Percentiles rank a stretch among this genome's conserved stretches.
Conservation (phyloP, 53 echinoderm and acorn worm species). For the Crossaster papposus region DNA sequence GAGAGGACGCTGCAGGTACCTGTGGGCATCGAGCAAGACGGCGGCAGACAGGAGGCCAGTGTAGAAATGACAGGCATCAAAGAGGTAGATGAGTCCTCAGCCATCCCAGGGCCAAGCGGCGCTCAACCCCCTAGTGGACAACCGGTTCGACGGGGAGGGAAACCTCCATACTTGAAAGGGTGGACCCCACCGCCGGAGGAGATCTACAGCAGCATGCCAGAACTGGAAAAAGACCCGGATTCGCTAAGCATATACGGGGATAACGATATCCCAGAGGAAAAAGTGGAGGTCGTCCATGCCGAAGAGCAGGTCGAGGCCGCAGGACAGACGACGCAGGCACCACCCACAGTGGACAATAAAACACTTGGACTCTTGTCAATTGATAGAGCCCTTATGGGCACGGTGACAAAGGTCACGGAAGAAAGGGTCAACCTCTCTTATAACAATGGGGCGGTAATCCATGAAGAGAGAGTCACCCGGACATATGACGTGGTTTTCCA, state of each 20-base stretch:
- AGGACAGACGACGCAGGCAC: neutral
- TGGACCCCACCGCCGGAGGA: neutral
- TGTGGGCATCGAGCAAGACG: too few species aligned
- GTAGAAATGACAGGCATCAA: too few species aligned
- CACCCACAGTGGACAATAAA: neutral
- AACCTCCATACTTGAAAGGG: neutral
- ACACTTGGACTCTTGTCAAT: neutral
- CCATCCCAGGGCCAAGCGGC: neutral
- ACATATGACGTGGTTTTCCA: too few species aligned
- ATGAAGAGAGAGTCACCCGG: neutral
- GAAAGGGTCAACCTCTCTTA: neutral
- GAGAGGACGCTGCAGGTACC: too few species aligned
- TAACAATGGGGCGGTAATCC: neutral
- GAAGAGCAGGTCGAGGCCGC: neutral
- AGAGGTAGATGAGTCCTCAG: neutral
- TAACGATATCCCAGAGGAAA: neutral
- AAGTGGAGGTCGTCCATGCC: too few species aligned
- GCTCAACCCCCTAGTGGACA: neutral
- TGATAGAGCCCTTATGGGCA: slow-evolving; percentile 8
- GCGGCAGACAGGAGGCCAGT: too few species aligned
- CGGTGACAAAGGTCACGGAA: neutral
- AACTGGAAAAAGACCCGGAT: neutral
- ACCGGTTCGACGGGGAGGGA: too few species aligned
- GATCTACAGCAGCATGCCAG: neutral
- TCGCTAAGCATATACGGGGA: neutral